These are phyloP conservation scores for Xiphydria camelus DNA, from an alignment of 2,888 invertebrate species.

Conservation along the genomic window DNA sequence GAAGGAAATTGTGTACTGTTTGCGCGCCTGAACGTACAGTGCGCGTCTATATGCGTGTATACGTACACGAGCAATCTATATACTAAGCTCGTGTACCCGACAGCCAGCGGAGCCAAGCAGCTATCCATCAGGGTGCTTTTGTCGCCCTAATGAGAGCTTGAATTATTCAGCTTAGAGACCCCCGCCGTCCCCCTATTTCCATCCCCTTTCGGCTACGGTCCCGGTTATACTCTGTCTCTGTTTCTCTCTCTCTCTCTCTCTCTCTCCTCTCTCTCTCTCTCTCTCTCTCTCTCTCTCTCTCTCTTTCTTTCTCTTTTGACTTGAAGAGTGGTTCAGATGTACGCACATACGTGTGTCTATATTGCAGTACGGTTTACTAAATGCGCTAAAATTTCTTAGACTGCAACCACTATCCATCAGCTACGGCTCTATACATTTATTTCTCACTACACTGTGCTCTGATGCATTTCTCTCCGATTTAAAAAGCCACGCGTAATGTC, in stretches of 20 bases:
- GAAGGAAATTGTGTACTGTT: constrained; percentile 19
- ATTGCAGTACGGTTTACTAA: no score
- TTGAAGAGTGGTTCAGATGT: no score
- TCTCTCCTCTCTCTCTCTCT: no score
- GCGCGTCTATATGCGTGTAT: constrained; percentile 6
- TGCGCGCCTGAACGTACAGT: constrained; percentile 18
- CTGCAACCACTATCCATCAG: no score
- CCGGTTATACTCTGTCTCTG: neutral
- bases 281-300: no score
- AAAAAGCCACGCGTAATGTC: no score
- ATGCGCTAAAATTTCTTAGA: no score
- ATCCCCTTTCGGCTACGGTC: constrained; percentile 15
- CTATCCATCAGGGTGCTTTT: constrained; percentile 59
- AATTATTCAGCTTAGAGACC: constrained; percentile 54
- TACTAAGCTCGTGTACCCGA: constrained; percentile 26
- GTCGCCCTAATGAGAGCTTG: constrained; percentile 58
- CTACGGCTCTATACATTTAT: no score
- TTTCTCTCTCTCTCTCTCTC: constrained; percentile 1
- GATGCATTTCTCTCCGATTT: no score
- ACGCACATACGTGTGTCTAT: no score
- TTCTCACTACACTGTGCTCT: no score
- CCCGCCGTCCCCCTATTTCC: constrained; percentile 25
- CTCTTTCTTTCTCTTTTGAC: no score
- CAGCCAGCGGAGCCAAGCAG: constrained; percentile 44
- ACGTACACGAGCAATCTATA: constrained; percentile 12